Conservation (phyloP, 2,888 invertebrate species). For the Drosophila subsilvestris region DNA sequence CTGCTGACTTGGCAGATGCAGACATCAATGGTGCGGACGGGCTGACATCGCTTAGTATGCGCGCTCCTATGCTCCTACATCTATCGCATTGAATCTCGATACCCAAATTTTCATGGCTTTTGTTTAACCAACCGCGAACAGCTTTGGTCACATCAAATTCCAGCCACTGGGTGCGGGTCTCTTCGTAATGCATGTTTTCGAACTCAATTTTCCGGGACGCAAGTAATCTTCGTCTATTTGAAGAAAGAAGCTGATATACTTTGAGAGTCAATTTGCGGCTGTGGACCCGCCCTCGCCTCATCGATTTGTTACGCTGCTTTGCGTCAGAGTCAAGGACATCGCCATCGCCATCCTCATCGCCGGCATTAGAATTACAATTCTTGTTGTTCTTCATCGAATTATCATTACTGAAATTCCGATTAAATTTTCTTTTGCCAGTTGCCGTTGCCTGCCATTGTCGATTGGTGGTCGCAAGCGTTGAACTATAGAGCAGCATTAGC, state of each 20-base stretch:
- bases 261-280: slow-evolving; percentile 74
- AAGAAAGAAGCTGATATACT: slow-evolving; percentile 75
- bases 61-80: slow-evolving; percentile 83
- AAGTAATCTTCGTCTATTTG: slow-evolving; percentile 76
- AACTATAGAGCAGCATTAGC: slow-evolving; percentile 78
- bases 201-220: slow-evolving; percentile 82
- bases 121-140: slow-evolving; percentile 84
- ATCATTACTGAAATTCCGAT: background rate
- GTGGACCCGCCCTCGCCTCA: slow-evolving; percentile 15
- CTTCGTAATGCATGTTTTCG: slow-evolving; percentile 65
- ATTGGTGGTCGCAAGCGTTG: slow-evolving; percentile 58
- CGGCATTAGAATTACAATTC: slow-evolving; percentile 22
- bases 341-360: background rate
- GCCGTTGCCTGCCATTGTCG: background rate
- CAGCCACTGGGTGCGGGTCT: slow-evolving; percentile 85
- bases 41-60: slow-evolving; percentile 80
- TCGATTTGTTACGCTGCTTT: slow-evolving; percentile 9
- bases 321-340: background rate
- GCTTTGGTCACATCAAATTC: slow-evolving; percentile 87
- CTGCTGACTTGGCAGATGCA: background rate
- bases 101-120: slow-evolving; percentile 84
- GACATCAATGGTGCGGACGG: slow-evolving; percentile 3
- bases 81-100: slow-evolving; percentile 86
- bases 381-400: slow-evolving; percentile 1
- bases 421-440: slow-evolving; percentile 12